Percentiles rank a stretch among this genome's conserved stretches.
Evolutionary conservation across 2,113 vertebrate genomes (phyloP).

Genomic region (Leuciscus idus): DNA sequence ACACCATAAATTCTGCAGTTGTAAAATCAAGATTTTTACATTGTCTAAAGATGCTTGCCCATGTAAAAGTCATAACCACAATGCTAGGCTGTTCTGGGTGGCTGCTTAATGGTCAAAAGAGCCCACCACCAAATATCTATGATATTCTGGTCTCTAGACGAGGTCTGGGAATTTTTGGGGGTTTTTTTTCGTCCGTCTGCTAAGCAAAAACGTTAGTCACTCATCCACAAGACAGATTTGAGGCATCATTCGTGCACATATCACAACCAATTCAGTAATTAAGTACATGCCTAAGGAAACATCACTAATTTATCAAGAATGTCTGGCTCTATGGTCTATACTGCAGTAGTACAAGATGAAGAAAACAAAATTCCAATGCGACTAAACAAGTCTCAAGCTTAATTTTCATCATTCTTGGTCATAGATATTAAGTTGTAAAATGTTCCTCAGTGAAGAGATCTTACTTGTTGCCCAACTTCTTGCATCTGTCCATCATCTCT

Average conservation of each 20-base stretch:
- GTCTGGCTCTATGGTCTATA: no score
- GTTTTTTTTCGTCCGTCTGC: background rate
- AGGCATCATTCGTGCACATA: background rate
- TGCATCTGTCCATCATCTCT: constrained; percentile 98
- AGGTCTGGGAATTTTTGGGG: background rate
- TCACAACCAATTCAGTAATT: background rate
- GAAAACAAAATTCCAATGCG: background rate
- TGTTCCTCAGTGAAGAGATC: constrained; percentile 59
- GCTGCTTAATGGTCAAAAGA: background rate
- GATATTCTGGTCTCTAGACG: background rate
- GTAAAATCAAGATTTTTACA: background rate
- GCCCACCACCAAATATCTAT: background rate
- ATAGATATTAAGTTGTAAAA: no score
- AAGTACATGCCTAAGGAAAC: background rate
- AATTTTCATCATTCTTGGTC: background rate
- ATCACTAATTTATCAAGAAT: no score
- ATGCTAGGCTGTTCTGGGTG: background rate
- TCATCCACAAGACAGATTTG: background rate
- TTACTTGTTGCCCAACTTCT: constrained; percentile 95
- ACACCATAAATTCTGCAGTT: background rate
- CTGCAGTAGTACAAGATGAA: no score
- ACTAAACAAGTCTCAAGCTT: background rate
- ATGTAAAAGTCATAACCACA: background rate
- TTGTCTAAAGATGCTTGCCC: background rate
- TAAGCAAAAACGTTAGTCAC: background rate